Conservation (phyloP, 2,113 vertebrate genomes). For the Choloepus hoffmanni region DNA sequence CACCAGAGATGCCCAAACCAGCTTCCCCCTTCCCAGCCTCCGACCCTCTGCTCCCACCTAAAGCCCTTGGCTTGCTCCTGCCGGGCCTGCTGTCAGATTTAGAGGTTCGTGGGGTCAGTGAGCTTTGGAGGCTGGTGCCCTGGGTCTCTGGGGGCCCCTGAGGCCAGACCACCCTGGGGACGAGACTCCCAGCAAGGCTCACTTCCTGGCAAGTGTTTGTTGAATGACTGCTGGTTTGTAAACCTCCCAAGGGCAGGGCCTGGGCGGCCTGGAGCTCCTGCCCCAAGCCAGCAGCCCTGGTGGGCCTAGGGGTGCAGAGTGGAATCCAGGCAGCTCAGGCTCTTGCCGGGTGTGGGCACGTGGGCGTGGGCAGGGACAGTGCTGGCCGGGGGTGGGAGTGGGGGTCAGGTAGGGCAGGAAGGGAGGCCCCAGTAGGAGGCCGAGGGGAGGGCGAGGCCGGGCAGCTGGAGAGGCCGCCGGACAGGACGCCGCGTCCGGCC, state of each 20-base stretch:
- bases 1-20: accelerated
- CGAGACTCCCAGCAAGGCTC: accelerated
- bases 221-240: neutral
- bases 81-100: neutral
- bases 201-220: neutral
- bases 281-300: too few relatives aligned
- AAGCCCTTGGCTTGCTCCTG: too few relatives aligned
- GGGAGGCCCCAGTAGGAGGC: neutral
- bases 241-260: neutral
- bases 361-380: accelerated
- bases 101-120: neutral
- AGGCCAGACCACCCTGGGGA: neutral
- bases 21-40: neutral
- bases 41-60: neutral
- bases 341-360: neutral
- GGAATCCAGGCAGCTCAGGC: too few relatives aligned
- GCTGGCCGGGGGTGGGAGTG: accelerated
- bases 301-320: accelerated
- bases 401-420: too few relatives aligned
- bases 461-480: accelerated
- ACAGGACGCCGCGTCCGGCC: accelerated
- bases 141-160: neutral
- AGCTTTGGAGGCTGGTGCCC: accelerated
- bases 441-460: accelerated
- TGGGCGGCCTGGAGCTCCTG: neutral